Evolutionary conservation across 2,113 vertebrate genomes (phyloP).

Genomic region (Cynopterus brachyotis): DNA sequence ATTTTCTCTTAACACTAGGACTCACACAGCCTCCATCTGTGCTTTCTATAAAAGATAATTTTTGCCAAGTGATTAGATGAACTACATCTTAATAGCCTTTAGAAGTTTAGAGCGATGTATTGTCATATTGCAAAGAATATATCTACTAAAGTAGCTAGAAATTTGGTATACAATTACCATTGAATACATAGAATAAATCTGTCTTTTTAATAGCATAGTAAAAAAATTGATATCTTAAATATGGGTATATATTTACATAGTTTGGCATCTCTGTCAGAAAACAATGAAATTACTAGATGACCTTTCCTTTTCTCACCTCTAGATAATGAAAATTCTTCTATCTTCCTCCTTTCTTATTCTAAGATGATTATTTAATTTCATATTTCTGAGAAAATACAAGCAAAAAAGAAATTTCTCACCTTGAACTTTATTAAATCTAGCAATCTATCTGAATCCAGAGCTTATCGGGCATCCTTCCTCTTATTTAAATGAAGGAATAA

Average conservation of each 20-base stretch:
- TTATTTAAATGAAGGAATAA: background rate
- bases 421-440: background rate
- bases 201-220: background rate
- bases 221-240: slow-evolving; percentile 8
- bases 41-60: background rate
- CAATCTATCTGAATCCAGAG: background rate
- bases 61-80: background rate
- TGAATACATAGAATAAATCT: background rate
- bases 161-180: background rate
- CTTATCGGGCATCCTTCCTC: background rate
- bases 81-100: background rate
- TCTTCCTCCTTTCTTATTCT: background rate
- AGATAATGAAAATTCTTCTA: slow-evolving; percentile 5
- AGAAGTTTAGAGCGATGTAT: background rate
- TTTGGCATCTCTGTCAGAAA: background rate
- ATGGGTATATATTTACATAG: background rate
- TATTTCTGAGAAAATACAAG: background rate
- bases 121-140: background rate
- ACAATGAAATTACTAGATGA: background rate
- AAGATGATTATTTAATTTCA: background rate
- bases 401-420: background rate
- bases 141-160: background rate
- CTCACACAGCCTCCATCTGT: background rate
- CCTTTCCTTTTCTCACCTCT: background rate
- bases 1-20: background rate